Conservation (phyloP, 2,113 vertebrate genomes). For the Pterophyllum scalare region DNA sequence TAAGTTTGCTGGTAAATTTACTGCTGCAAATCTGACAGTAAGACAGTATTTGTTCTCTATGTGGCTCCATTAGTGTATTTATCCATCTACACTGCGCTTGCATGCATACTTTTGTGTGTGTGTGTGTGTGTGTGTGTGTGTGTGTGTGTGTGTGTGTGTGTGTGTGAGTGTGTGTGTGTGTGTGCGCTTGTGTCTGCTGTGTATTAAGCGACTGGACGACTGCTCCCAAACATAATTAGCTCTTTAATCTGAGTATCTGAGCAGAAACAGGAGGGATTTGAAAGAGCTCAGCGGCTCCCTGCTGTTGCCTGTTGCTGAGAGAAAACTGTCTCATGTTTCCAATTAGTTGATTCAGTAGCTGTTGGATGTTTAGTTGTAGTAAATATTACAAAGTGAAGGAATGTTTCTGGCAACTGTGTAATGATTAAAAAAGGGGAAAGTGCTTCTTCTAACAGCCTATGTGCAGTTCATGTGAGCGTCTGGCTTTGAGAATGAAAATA, state of each 20-base stretch:
- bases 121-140: neutral
- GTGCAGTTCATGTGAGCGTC: neutral
- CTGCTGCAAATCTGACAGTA: neutral
- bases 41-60: neutral
- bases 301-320: constrained; percentile 33
- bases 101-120: neutral
- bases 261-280: constrained; percentile 42
- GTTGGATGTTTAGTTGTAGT: constrained; percentile 26
- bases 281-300: constrained; percentile 32
- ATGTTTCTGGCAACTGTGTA: neutral
- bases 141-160: neutral
- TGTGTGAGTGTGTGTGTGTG: neutral
- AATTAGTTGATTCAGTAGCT: constrained; percentile 48
- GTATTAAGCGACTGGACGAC: neutral
- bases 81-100: neutral
- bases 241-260: constrained; percentile 51
- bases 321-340: constrained; percentile 53
- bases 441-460: neutral
- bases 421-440: constrained; percentile 17
- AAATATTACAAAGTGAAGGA: constrained; percentile 23
- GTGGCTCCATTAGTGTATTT: neutral
- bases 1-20: neutral
- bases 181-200: neutral
- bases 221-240: constrained; percentile 58
- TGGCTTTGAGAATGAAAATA: neutral